Base-by-base conservation (phyloP, 1,140 invertebrate genomes). In the Stenopsyche tienmushanensis region DNA sequence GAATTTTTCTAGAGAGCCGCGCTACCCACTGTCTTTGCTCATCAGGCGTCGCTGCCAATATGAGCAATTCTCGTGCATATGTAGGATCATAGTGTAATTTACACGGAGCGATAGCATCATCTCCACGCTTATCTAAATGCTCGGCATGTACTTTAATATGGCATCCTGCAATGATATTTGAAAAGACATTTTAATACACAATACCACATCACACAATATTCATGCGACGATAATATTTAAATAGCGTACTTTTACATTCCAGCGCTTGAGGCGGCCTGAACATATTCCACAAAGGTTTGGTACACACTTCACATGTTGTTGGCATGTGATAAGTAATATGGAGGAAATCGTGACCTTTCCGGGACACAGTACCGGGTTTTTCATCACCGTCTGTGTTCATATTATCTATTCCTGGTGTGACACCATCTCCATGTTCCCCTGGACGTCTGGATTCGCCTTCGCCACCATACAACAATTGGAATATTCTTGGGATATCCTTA, bases 401-500 rank as follows among this genome's bases (percentile, higher is more conserved):
- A 1, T 68, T 55, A 3, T 55, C 57, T 1, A 17, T 20, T 10
- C 47, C 62, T 0, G 45, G 42, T 3, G 15, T 49, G n/a, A 74
- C 74, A 73, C 75, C 65, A 79, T 81, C 76, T 72, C 77, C 68
- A 73, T 74, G 76, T 64, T 94, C 92, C 20, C 90, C 90, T 9
- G 90, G 90, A 68, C 92, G 87, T 57, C 93, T 84, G 62, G 91
- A 92, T 81, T 96, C 94, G 25, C 94, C 94, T 82, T 97, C 94
- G 53, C 94, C 94, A 69, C 94, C 93, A 77, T 97, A 96, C 65
- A 97, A 80, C 73, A 97, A 83, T 84, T 98, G 96, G 83, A 98
- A 98, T 83, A 99, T 99, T 78, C 95, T 90, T 73, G 97, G 97
- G 81, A 99, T 97, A 86, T 98, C 96, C 89, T 96, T 96, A 78